Evolutionary conservation across 2,797 vertebrate genomes (phyloP), one percentile per base, ranked within the genome.

Genomic region (Allobates femoralis): DNA sequence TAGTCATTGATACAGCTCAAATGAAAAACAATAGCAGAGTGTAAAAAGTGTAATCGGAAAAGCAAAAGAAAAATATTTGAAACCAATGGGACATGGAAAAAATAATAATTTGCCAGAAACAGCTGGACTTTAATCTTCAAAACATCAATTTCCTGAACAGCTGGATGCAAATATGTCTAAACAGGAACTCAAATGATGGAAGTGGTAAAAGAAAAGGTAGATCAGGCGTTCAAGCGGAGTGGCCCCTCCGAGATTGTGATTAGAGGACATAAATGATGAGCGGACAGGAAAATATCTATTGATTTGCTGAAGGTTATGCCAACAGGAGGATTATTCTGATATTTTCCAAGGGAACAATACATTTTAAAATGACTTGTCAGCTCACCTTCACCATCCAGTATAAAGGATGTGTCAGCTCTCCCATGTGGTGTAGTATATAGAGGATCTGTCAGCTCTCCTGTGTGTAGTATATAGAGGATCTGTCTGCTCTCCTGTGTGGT

Each of bases 131-230:
- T 80, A 84, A 80, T 84, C 76, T 87, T 87, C 64, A 64, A 50
- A 79, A 84, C 81, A 84, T 80, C 67, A 84, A 84, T 87, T 84
- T 87, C 64, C 67, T 67, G 41, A 74, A 67, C 86, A 80, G 86
- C 81, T 87, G 81, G 81, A 84, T 51, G 76, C 77, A 84, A 87
- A 84, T 83, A 84, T 84, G 77, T 87, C 86, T 73, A 84, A 84
- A 84, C 81, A 87, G 66, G 67, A 64, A 55, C 56, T 79, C 23
- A 67, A 62, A 64, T 80, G 62, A 80, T 55, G 19, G 8, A 83
- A 62, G n/a, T 51, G 37, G 37, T 79, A 79, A 51, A 46, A 53
- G 50, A 73, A 62, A 73, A 80, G 81, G 77, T 87, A 58, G 50
- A 50, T 71, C 51, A 53, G 51, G n/a, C 80, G 16, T 0, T 19